Base-by-base conservation (phyloP, 2,797 vertebrate species). In the Rhinophrynus dorsalis region DNA sequence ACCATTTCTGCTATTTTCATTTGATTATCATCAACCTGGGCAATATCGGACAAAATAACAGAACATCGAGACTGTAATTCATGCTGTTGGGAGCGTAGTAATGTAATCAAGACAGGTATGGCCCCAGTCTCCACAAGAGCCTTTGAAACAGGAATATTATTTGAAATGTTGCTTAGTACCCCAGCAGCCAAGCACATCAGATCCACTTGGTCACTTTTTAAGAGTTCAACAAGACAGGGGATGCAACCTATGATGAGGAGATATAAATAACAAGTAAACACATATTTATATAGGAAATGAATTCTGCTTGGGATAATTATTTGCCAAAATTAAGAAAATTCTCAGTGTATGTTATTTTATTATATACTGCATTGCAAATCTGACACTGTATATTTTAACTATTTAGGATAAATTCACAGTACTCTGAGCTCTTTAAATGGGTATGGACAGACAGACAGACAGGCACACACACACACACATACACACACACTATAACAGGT, bases 131-230 rank as follows among this genome's bases (percentile, higher is more conserved):
- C 74, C 13, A 88, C 81, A n/a, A 91, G 27, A 11, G 80, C 81
- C 35, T 66, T 66, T 12, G 81, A 82, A n/a, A 85, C 69, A 3
- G 67, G 44, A 1, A 3, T 7, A 0, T 87, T 80, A 35, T 74
- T 81, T 2, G 90, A 85, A 71, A 91, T 81, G 51, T 91, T 91
- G 50, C 89, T 89, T 77, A 92, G 23, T 44, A 90, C 78, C 10
- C 89, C 88, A 6, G 83, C 42, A 2, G 82, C 78, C 67, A 89
- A 75, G 72, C 86, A 86, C 55, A 83, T 80, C 54, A 91, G 44
- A 42, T 78, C 67, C 50, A 79, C 74, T 62, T 58, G 77, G 2
- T 68, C 18, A 18, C 58, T 65, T 63, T 80, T 77, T 52, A 92
- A 61, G 7, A 90, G 67, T 15, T 61, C 77, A 65, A 89, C 75